Conservation (phyloP, 1,140 invertebrate species). For the Mesaphorura yosii region DNA sequence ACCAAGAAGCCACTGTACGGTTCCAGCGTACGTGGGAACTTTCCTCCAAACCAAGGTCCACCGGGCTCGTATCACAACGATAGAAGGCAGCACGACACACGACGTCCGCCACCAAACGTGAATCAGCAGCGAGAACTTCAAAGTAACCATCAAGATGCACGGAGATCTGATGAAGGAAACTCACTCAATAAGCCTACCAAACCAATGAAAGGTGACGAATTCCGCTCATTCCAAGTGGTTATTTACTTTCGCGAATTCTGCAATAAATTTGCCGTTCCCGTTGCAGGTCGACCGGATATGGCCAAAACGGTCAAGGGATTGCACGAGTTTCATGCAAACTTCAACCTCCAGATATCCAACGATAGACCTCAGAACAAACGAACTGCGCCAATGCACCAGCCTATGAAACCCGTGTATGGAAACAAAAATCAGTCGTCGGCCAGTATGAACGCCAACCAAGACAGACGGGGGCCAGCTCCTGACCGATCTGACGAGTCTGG, state of each 20-base stretch:
- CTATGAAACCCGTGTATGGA: too few relatives aligned
- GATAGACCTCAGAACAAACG: too few relatives aligned
- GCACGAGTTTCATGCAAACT: slow-evolving; percentile 46
- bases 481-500: not conserved
- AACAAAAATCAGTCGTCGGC: too few relatives aligned
- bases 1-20: not conserved
- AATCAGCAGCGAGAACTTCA: slow-evolving; percentile 14
- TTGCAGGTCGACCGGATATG: slow-evolving; percentile 41
- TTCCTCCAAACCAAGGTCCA: slow-evolving; percentile 38
- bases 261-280: too few relatives aligned
- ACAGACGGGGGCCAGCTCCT: too few relatives aligned
- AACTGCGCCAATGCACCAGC: too few relatives aligned
- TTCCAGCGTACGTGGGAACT: slow-evolving; percentile 33
- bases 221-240: too few relatives aligned
- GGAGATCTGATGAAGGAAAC: slow-evolving; percentile 6
- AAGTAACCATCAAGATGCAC: slow-evolving; percentile 17
- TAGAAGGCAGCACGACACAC: slow-evolving; percentile 6
- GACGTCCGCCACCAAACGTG: slow-evolving; percentile 7
- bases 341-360: slow-evolving; percentile 29
- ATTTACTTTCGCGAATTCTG: too few relatives aligned
- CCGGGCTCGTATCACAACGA: slow-evolving; percentile 21
- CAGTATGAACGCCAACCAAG: too few relatives aligned
- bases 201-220: not conserved
- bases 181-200: slow-evolving; percentile 12
- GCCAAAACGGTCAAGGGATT: slow-evolving; percentile 47